These are phyloP conservation scores for Marisa cornuarietis DNA, from an alignment of 1,140 invertebrate species.

Conservation along the genomic window DNA sequence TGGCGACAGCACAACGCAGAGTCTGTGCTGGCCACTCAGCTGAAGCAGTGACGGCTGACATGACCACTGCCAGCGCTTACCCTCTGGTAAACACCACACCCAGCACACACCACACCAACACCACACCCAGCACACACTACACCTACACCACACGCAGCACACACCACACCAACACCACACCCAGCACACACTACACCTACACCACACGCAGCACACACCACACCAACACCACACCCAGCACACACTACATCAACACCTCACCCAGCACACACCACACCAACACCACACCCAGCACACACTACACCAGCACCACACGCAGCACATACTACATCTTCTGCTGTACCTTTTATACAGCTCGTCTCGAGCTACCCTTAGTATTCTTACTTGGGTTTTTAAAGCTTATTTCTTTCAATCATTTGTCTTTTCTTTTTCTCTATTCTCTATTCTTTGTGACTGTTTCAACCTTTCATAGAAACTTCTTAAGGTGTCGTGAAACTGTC, in stretches of 20 bases:
- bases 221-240: not conserved
- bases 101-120: not conserved
- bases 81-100: not conserved
- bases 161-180: not conserved
- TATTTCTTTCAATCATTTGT: not conserved
- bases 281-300: no score
- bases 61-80: not conserved
- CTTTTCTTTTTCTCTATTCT: not conserved
- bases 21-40: not conserved
- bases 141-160: not conserved
- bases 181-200: not conserved
- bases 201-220: not conserved
- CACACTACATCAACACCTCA: not conserved
- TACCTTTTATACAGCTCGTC: no score
- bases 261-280: no score
- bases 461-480: no score
- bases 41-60: not conserved
- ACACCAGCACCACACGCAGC: no score
- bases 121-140: no score
- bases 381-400: not conserved
- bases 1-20: constrained; percentile 22
- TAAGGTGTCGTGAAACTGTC: not conserved
- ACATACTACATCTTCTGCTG: not conserved
- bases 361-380: not conserved
- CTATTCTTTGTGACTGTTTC: no score